These are phyloP conservation scores for Drosophila mercatorum DNA, from an alignment of 2,888 invertebrate species.

Conservation along the genomic window DNA sequence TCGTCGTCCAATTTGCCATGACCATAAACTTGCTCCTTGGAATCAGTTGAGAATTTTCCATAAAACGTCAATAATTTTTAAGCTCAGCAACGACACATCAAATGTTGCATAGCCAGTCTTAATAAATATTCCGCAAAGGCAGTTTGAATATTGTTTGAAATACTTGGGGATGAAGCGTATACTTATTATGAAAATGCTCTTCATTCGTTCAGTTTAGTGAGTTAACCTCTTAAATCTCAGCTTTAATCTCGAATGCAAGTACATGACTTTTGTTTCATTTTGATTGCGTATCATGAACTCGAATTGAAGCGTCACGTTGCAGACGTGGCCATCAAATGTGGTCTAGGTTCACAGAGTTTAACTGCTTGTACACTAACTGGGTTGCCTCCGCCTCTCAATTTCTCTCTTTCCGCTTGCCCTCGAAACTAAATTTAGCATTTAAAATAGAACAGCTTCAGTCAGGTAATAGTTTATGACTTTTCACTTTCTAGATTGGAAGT, in stretches of 20 bases:
- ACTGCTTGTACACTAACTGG: conserved; percentile 2
- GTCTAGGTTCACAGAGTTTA: neutral
- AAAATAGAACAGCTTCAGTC: neutral
- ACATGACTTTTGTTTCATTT: neutral
- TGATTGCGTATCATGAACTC: neutral
- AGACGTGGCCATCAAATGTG: neutral
- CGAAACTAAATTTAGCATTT: neutral
- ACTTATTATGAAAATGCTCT: neutral
- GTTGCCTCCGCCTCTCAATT: neutral
- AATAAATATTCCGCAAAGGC: conserved; percentile 13
- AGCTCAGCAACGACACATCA: conserved; percentile 15
- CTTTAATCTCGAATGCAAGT: neutral
- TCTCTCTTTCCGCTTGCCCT: too few species aligned
- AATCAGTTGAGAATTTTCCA: conserved; percentile 25
- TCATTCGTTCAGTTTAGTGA: too few species aligned
- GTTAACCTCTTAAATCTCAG: neutral
- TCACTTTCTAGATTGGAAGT: neutral
- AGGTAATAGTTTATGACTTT: neutral
- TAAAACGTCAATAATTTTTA: conserved; percentile 26
- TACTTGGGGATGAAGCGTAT: neutral
- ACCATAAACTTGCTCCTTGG: conserved; percentile 37
- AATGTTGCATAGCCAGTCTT: conserved; percentile 16
- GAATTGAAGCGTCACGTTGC: neutral
- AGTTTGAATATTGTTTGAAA: neutral
- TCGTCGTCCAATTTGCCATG: conserved; percentile 47